Evolutionary conservation across 2,797 vertebrate genomes (phyloP).

Genomic region (Graptemys geographica): DNA sequence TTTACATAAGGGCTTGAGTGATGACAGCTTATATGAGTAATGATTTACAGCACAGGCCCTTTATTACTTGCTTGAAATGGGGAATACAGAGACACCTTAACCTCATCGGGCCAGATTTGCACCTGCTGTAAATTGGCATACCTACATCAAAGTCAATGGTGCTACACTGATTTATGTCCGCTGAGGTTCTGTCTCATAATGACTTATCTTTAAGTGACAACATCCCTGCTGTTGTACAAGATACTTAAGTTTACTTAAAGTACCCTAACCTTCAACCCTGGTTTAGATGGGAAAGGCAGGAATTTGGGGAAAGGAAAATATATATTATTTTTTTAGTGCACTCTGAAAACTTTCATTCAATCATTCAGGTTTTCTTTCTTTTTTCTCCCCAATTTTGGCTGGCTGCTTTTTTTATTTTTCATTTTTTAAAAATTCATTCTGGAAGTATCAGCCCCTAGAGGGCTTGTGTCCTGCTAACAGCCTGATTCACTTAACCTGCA

Average conservation of each 20-base stretch:
- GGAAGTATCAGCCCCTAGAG: constrained; percentile 33
- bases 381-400: background rate
- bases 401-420: background rate
- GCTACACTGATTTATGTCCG: background rate
- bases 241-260: background rate
- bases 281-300: background rate
- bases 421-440: background rate
- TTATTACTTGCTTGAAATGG: background rate
- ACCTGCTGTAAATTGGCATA: background rate
- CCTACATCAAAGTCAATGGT: background rate
- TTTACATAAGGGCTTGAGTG: background rate
- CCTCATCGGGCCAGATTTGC: background rate
- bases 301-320: background rate
- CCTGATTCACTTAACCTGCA: constrained; percentile 66
- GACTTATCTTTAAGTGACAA: background rate
- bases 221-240: background rate
- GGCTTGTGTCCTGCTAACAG: constrained; percentile 58
- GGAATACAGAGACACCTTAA: constrained; percentile 11
- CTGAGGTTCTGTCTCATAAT: background rate
- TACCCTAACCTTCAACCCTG: background rate
- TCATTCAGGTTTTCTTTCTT: background rate
- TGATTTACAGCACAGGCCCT: background rate
- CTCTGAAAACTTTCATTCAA: background rate
- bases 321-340: background rate
- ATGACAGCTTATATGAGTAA: background rate